phyloP scores from a whole-genome alignment of 2,113 vertebrate species.

The Spilogale gracilis region DNA sequence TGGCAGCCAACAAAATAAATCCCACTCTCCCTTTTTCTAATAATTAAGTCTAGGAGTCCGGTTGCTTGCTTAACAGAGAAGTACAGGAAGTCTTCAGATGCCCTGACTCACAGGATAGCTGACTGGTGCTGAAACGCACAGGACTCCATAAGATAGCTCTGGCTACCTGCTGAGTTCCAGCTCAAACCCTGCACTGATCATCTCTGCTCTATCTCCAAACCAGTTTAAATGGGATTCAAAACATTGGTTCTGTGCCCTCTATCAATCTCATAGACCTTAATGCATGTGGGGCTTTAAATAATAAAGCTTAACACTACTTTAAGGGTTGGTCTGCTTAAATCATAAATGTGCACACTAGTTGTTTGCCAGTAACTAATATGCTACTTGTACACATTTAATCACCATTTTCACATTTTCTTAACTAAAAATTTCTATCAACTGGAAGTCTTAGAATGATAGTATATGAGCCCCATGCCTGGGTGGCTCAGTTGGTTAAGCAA shows the following conservation, averaged over 20 bases:
- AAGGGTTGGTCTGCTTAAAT: not conserved
- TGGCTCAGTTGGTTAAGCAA: no score
- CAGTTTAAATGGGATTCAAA: not conserved
- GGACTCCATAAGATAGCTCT: not conserved
- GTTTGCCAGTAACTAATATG: not conserved
- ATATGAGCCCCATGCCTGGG: no score
- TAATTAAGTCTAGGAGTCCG: not conserved
- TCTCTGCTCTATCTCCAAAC: not conserved
- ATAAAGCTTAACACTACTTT: not conserved
- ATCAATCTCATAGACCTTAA: not conserved
- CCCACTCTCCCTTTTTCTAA: not conserved
- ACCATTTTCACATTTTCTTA: conserved; percentile 42
- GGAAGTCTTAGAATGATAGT: conserved; percentile 44
- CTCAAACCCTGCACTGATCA: not conserved
- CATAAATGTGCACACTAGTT: not conserved
- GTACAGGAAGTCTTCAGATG: not conserved
- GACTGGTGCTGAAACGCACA: not conserved
- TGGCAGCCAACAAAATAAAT: not conserved
- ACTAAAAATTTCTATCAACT: conserved; percentile 42
- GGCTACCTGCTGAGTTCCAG: not conserved
- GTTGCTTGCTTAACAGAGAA: not conserved
- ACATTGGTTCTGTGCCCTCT: not conserved
- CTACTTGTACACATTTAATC: conserved; percentile 8
- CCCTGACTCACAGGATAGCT: not conserved
- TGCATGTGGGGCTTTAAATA: not conserved